Base-by-base conservation (phyloP, 2,797 vertebrate genomes). In the Gallinago nigripennis region DNA sequence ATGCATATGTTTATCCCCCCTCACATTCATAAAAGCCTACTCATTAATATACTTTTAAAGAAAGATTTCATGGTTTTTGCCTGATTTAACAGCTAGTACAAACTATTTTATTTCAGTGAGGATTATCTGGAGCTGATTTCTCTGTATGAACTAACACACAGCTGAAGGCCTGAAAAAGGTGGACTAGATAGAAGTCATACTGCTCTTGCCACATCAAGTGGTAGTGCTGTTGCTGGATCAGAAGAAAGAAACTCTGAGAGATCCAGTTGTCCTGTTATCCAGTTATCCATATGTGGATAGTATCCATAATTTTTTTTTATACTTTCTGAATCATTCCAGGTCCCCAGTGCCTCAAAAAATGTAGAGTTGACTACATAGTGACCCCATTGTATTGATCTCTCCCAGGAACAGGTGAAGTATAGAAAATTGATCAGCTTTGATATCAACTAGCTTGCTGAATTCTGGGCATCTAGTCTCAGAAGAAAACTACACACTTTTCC, bases 61-160 rank as follows among this genome's bases (percentile, higher is more conserved):
- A 66, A 51, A 45, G 1, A 24, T 27, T 27, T 35, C 9, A 8
- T 13, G 37, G 14, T 14, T 8, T 2, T 6, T 3, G 5, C 5
- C 11, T 35, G 14, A 23, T 75, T 33, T 20, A 60, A 43, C 11
- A 60, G 12, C 21, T 58, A 57, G 6, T 43, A 25, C 7, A 37
- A 70, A 14, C 2, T 27, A 24, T 61, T 86, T 76, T 70, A 12
- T 65, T 65, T 71, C 57, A 30, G 23, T 33, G 15, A 50, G 8
- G 12, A 2, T 12, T 77, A 21, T 15, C 15, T 64, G 16, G 21
- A 82, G 41, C n/a, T 70, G 24, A 31, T 41, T 31, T n/a, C 6
- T 3, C 21, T 6, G 21, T 21, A 28, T 51, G 9, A 82, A 66
- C 15, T 56, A 57, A 51, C 8, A 8, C 21, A 31, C 45, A 64